Evolutionary conservation across 2,888 invertebrate species (phyloP), one percentile per base, ranked within the genome.

Genomic region (Galerucella pusilla): DNA sequence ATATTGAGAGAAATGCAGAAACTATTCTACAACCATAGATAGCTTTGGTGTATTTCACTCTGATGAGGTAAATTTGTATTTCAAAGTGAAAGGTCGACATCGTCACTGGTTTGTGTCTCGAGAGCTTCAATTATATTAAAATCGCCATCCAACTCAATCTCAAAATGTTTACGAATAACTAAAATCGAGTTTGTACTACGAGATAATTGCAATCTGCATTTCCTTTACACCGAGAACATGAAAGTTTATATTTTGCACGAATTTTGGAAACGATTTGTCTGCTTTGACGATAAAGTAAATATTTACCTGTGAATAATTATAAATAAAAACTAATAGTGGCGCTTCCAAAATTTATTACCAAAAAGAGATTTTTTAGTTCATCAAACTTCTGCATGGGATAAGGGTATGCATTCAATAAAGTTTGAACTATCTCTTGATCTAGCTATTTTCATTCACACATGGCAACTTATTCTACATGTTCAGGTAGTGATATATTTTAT

Each of bases 121-220:
- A 14, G n/a, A 52, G 49, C 49, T 52, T 12, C 49, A 52, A 52
- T 52, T 52, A 52, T 52, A 52, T 52, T 52, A 52, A 52, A 52
- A 52, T 52, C 49, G 49, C 49, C 49, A 49, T 49, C 49, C 49
- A 52, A 52, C 49, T 52, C 52, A 52, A 52, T 52, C 52, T 52
- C n/a, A 52, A 52, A 52, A 52, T 52, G 52, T 52, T 52, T n/a
- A 52, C 52, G 52, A n/a, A 14, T 52, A n/a, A 52, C n/a, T 52
- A 52, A 52, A 52, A 52, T n/a, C n/a, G 52, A 52, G 52, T 52
- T 52, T 52, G 14, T n/a, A 52, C 52, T 52, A 52, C 52, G 14
- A 52, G 14, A 52, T 52, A 52, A 52, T 52, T 52, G 14, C 52
- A 52, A 52, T 52, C n/a, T 52, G 52, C 52, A 52, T 52, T 49